Base-by-base conservation (phyloP, 2,888 invertebrate genomes). In the Athrips mouffetella region DNA sequence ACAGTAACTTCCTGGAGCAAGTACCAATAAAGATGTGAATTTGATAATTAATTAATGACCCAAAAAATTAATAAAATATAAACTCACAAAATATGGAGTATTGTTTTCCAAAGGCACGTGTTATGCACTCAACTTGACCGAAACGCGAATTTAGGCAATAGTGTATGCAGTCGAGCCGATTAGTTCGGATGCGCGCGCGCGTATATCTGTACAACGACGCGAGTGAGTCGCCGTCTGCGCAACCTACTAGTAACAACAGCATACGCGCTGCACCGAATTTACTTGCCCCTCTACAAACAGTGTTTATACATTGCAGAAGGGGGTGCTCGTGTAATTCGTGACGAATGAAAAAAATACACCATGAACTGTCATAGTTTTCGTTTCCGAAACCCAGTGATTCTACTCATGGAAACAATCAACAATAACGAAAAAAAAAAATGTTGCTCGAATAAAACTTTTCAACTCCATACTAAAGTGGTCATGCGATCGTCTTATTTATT, bases 261-360 rank as follows among this genome's bases (percentile, higher is more conserved):
- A 10, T 21, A 18, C 37, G 57, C 63, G 58, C n/a, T n/a, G n/a
- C 64, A 57, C 62, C 59, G 61, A 70, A 68, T 64, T 66, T 62
- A 70, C 66, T 66, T 70, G 69, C 77, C 77, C 79, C 78, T 57
- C 79, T 75, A 75, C 68, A n/a, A n/a, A n/a, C 64, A 60, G 27
- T 41, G 25, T 10, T 11, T 23, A 25, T 25, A 44, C 16, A 23
- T 54, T 18, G 16, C 16, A 8, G 15, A 11, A 41, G 41, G 41
- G n/a, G 27, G 5, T 23, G n/a, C 15, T 23, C 27, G 16, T 41
- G n/a, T 8, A 41, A 13, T 41, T 15, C 41, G 23, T 41, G 37
- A 11, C 21, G 8, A 1, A 11, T 13, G 7, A 16, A 16, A 33
- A 15, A 7, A 2, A 31, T 31, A 16, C 13, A 0, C 7, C 11